Evolutionary conservation across 2,888 invertebrate genomes (phyloP).

Genomic region (Nineta flava): DNA sequence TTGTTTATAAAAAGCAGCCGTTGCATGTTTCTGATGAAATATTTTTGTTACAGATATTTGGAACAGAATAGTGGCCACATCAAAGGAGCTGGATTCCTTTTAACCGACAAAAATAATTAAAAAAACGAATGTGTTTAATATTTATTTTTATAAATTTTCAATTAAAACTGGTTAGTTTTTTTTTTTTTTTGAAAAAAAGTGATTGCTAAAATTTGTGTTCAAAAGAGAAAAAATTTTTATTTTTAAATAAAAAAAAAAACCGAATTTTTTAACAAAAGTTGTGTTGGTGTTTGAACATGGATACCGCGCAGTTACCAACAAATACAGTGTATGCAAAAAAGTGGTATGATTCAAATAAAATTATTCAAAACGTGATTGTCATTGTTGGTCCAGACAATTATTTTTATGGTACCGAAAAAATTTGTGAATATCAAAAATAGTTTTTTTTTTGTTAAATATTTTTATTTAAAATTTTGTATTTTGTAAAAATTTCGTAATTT

Average conservation of each 20-base stretch:
- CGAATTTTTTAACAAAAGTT: background rate
- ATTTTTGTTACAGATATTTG: background rate
- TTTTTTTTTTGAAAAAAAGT: background rate
- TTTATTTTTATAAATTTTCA: background rate
- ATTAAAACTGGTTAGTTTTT: background rate
- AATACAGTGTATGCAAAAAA: too few species aligned
- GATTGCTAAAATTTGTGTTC: background rate
- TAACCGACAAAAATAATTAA: background rate
- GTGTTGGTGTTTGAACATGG: background rate
- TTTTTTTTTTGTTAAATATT: too few species aligned
- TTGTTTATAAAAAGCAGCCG: too few species aligned
- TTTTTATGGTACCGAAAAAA: too few species aligned
- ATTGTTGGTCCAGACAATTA: too few species aligned
- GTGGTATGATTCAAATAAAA: too few species aligned
- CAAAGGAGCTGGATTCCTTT: background rate
- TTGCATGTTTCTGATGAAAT: too few species aligned
- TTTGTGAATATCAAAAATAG: too few species aligned
- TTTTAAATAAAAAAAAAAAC: background rate
- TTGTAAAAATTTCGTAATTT: too few species aligned
- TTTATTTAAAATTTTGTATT: too few species aligned
- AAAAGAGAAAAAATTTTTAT: background rate
- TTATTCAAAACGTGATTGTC: too few species aligned
- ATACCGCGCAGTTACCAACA: background rate
- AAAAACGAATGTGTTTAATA: background rate
- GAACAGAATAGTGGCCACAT: background rate